Evolutionary conservation across 1,140 invertebrate species (phyloP).

Genomic region (Tetramorium simillimum): DNA sequence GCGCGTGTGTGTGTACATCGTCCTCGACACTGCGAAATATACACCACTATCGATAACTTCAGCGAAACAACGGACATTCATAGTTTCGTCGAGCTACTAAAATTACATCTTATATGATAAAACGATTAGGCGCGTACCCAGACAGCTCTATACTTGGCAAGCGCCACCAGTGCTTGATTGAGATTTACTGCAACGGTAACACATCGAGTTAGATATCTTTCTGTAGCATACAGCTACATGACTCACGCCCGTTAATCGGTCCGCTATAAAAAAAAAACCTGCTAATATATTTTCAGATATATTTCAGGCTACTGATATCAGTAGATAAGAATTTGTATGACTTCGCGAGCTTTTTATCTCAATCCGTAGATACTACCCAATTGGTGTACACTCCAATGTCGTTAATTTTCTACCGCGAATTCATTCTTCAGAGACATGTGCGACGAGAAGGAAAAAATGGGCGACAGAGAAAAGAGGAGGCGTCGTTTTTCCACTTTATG

Average conservation of each 20-base stretch:
- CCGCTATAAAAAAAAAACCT: slow-evolving; percentile 17
- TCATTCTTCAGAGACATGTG: not conserved
- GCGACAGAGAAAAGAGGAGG: slow-evolving; percentile 35
- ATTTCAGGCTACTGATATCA: slow-evolving; percentile 48
- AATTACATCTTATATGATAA: slow-evolving; percentile 15
- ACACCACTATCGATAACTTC: not conserved
- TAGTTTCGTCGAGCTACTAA: slow-evolving; percentile 19
- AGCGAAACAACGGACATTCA: not conserved
- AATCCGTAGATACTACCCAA: slow-evolving; percentile 7
- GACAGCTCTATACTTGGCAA: slow-evolving; percentile 31
- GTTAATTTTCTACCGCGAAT: slow-evolving; percentile 2
- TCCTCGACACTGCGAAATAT: not conserved
- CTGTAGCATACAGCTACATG: slow-evolving; percentile 42
- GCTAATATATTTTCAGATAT: slow-evolving; percentile 46
- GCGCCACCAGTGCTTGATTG: not conserved
- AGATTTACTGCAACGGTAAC: slow-evolving; percentile 67
- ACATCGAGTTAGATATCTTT: slow-evolving; percentile 65
- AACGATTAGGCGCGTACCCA: slow-evolving; percentile 14
- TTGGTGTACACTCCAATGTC: not conserved
- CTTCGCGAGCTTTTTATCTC: slow-evolving; percentile 1
- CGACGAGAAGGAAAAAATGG: not conserved
- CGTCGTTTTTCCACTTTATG: not conserved
- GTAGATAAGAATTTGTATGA: slow-evolving; percentile 40
- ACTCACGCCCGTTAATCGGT: not conserved
- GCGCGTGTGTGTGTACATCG: not conserved